Base-by-base conservation (phyloP, 2,888 invertebrate species). In the Lochmaea capreae region DNA sequence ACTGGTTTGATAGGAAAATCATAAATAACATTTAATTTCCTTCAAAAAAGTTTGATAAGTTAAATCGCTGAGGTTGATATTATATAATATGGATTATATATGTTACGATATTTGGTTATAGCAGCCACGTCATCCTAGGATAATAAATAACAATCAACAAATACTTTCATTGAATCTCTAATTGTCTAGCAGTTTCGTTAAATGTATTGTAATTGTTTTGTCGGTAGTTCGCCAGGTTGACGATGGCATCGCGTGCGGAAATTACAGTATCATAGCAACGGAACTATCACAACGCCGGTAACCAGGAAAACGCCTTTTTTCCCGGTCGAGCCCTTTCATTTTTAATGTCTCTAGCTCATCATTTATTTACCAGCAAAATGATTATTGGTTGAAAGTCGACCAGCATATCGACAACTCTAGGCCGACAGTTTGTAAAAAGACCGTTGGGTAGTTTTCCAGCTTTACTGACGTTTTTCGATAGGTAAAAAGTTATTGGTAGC, bases 211-310 rank as follows among this genome's bases (percentile, higher is more conserved):
- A 78, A 78, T 78, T 75, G 71, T 76, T 73, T 76, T 79, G 77
- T 79, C 77, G 78, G 73, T 80, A 79, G 80, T 80, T 81, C 82
- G 83, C 82, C 82, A 82, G 82, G 82, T 80, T 86, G 86, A 86
- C 85, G 86, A 86, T 85, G 80, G 83, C 85, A 85, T 86, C 85
- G 86, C 86, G 86, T 86, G 86, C 84, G 81, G 81, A 77, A 79
- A 80, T 80, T 76, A 74, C 74, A 75, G 86, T 86, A 81, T 82
- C 86, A 78, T 73, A 79, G 85, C 85, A 85, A 86, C 86, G 77
- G 79, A 80, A 83, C 85, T 84, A 84, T 85, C 84, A 85, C 85
- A 84, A 85, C 85, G 83, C 71, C 85, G 83, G 71, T 69, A 73
- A 73, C 72, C 39, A 65, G 75, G 65, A 77, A n/a, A n/a, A 77